Evolutionary conservation across 2,113 vertebrate genomes (phyloP).

Genomic region (Nycticorax nycticorax): DNA sequence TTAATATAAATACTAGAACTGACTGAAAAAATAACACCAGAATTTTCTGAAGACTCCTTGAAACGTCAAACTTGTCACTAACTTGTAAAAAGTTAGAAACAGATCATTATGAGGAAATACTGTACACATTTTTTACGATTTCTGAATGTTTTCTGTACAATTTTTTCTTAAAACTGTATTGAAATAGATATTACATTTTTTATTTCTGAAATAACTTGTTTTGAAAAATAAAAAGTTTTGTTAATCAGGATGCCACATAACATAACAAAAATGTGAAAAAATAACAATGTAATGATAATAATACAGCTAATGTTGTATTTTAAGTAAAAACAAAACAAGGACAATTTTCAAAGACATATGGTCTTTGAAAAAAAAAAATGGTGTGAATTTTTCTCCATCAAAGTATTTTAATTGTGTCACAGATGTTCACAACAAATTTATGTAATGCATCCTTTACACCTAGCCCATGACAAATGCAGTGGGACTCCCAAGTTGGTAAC

Average conservation of each 20-base stretch:
- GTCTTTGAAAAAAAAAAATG: not conserved
- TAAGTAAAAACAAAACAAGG: not conserved
- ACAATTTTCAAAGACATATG: not conserved
- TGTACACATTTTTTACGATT: not conserved
- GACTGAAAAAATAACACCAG: not conserved
- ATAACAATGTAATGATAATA: not conserved
- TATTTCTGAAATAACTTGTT: not conserved
- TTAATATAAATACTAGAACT: not conserved
- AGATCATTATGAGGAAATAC: not conserved
- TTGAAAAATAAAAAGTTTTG: not conserved
- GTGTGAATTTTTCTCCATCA: not conserved
- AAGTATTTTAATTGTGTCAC: not conserved
- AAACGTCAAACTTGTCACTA: not conserved
- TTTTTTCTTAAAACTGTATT: not conserved
- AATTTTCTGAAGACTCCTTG: not conserved
- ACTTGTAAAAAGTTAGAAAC: not conserved
- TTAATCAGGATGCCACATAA: not conserved
- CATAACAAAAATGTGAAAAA: not conserved
- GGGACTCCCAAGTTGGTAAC: not conserved
- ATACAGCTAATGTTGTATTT: not conserved
- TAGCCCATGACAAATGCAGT: not conserved
- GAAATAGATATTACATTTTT: not conserved
- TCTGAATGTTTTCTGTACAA: not conserved
- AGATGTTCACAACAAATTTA: not conserved
- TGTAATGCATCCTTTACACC: not conserved